Evolutionary conservation across 1,140 invertebrate species (phyloP).

Genomic region (Conus betulinus): DNA sequence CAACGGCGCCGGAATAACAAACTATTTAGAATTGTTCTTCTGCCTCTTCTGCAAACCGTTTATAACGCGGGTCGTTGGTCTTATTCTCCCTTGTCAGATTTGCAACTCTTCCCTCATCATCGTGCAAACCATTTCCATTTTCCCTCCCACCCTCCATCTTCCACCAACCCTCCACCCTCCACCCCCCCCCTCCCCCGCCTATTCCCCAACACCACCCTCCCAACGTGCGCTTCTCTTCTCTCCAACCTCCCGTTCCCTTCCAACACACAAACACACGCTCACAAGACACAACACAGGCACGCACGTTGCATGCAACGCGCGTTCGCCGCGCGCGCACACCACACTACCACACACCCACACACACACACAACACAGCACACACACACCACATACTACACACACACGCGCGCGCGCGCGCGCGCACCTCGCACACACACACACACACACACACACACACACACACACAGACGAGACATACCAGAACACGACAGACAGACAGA

Average conservation of each 20-base stretch:
- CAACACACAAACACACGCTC: not conserved
- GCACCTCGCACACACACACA: no score
- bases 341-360: not conserved
- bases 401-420: no score
- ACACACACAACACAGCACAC: no score
- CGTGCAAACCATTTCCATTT: not conserved
- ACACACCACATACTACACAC: no score
- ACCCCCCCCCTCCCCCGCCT: not conserved
- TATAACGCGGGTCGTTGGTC: not conserved
- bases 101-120: not conserved
- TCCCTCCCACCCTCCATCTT: no score
- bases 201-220: not conserved
- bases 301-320: no score
- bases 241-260: not conserved
- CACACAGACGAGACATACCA: no score
- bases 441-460: no score
- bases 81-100: not conserved
- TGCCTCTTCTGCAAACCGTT: not conserved
- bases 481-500: no score
- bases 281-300: not conserved
- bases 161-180: not conserved
- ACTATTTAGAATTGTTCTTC: constrained; percentile 8
- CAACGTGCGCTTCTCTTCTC: not conserved
- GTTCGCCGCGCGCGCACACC: no score
- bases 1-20: not conserved